A percentile compares a stretch with the other conserved stretches of the same genome.
Conservation (phyloP, 2,797 vertebrate genomes). For the Anabacerthia variegaticeps region DNA sequence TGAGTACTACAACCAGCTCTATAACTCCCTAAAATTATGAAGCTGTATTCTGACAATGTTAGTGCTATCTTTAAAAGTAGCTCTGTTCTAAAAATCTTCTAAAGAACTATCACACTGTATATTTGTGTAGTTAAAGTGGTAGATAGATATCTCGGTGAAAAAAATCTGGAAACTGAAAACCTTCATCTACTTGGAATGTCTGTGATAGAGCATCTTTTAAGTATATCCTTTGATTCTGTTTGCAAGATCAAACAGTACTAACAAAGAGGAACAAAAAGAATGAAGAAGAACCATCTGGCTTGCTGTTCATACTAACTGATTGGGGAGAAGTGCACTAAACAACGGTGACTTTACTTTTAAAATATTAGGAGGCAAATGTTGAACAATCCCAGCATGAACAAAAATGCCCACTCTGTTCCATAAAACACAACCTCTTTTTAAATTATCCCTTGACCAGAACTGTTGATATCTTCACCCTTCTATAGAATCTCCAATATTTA, state of each 20-base stretch:
- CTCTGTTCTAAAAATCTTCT: neutral
- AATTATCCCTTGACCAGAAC: neutral
- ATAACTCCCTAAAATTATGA: neutral
- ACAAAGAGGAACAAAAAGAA: neutral
- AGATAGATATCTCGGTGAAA: neutral
- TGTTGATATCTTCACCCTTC: neutral
- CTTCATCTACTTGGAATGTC: neutral
- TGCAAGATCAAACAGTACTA: neutral
- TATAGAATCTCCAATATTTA: neutral
- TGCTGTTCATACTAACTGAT: neutral
- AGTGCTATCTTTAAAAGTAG: neutral
- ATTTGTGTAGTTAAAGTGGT: neutral
- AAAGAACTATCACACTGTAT: neutral
- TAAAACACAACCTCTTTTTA: neutral
- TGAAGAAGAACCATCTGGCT: neutral
- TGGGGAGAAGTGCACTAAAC: neutral
- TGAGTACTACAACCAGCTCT: neutral
- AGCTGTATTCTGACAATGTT: neutral
- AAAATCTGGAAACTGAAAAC: neutral
- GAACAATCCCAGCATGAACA: neutral
- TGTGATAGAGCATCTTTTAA: neutral
- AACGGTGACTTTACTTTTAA: neutral
- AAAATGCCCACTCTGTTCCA: neutral
- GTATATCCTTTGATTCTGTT: neutral
- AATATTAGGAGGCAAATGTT: neutral